Evolutionary conservation across 2,888 invertebrate species (phyloP), one percentile per base, ranked within the genome.

Genomic region (Pandemis corylana): DNA sequence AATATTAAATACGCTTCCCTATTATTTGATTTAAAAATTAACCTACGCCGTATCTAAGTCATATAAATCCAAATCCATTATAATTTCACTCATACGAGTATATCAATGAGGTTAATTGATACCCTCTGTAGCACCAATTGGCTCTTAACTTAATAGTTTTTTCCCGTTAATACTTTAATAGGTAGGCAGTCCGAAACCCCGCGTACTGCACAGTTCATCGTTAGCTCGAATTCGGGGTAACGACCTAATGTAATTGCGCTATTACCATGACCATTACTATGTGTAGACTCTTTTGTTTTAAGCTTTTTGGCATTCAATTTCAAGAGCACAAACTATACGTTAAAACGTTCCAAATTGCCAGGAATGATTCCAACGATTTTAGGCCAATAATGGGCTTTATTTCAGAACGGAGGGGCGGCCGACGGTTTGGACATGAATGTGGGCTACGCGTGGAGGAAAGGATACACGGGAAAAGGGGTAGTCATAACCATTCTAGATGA

Each of bases 341-440:
- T 70, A 51, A 75, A 75, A 56, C 62, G 62, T 49, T 75, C 62
- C 62, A 63, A 75, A 75, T 70, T 74, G 70, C 66, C 53, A 74
- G 61, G 66, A 74, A 70, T 70, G 69, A 15, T 65, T 69, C 62
- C 74, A 70, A 74, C 70, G 44, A 66, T 70, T 71, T 66, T 70
- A 62, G 61, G 64, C 68, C 72, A 75, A 78, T 75, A 71, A 67
- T 71, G 61, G 70, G 62, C 80, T 73, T 76, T 82, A 77, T 89
- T 87, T 44, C 93, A 98, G 98, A 98, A 98, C 86, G 98, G 98
- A 61, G 98, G 98, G 76, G 98, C 98, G 74, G 97, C 98, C 84
- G 98, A 98, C 89, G 98, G 98, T 15, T 96, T 97, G 85, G 99
- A 99, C 90, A 99, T 99, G 99, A 99, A 99, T 90, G 97, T 99